Evolutionary conservation across 1,140 invertebrate genomes (phyloP), one percentile per base, ranked within the genome.

Genomic region (Apis laboriosa): DNA sequence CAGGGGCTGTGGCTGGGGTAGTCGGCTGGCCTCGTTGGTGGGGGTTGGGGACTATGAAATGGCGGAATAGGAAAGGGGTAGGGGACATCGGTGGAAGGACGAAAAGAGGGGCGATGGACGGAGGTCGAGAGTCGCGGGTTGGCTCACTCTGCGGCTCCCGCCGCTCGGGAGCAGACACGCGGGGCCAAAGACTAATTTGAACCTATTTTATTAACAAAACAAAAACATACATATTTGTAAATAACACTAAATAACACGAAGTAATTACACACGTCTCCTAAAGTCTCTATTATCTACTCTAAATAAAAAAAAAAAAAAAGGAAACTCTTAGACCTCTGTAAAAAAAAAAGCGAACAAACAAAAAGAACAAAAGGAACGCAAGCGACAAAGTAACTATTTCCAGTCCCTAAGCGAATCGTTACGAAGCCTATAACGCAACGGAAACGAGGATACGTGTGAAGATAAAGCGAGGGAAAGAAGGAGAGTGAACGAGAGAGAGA

Each of bases 101-200:
- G 75, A 58, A 77, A 84, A 84, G 81, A 71, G 85, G 84, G 74
- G 84, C 68, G 90, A 82, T 84, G 81, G 80, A 84, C 84, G 83
- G 88, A 90, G 90, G 88, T 91, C 88, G 88, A 87, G 86, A 89
- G 85, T 92, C 88, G 91, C 88, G 89, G 90, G 89, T 89, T 91
- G 89, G 92, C 92, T 94, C 93, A 94, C 94, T 94, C 93, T 94
- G 94, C 94, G 94, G 93, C 94, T 94, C 94, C 94, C 94, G 94
- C 93, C 94, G 94, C 94, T 94, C 94, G 94, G 94, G 94, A 94
- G 94, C 93, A 94, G 89, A 94, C 93, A 94, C 93, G 94, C 94
- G 93, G 93, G 91, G 93, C 94, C 93, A 93, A 92, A 90, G 84
- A 91, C 90, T 92, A 89, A 91, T 92, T 92, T 90, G 80, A 90